Conservation (phyloP, 2,797 vertebrate species). For the Craterocephalus amniculus region DNA sequence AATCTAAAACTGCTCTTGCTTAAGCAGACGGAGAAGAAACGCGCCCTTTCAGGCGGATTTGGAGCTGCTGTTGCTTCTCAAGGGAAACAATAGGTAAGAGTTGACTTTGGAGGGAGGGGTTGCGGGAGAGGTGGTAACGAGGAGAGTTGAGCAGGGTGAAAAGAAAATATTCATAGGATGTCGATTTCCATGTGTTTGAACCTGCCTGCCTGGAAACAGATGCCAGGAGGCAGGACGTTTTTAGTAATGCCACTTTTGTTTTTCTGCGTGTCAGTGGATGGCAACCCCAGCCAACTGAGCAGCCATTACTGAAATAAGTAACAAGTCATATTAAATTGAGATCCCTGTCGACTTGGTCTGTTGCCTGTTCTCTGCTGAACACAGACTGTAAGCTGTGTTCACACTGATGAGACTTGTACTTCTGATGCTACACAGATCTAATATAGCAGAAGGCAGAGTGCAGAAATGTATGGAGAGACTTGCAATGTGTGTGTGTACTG, state of each 20-base stretch:
- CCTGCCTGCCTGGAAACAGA: slow-evolving; percentile 37
- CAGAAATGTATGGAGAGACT: background rate
- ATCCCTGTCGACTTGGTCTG: slow-evolving; percentile 29
- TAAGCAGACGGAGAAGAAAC: slow-evolving; percentile 34
- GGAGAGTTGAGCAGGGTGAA: slow-evolving; percentile 3
- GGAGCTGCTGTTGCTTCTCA: slow-evolving; percentile 35
- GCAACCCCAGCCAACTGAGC: slow-evolving; percentile 39
- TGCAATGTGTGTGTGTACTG: background rate
- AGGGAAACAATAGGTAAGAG: slow-evolving; percentile 31
- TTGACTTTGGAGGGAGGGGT: slow-evolving; percentile 34
- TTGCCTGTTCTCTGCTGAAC: background rate
- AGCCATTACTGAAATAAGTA: slow-evolving; percentile 45
- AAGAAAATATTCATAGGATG: slow-evolving; percentile 37
- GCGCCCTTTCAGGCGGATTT: slow-evolving; percentile 34
- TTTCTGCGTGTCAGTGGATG: slow-evolving; percentile 41
- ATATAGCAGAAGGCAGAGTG: background rate
- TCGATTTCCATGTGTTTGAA: slow-evolving; percentile 51
- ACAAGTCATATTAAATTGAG: slow-evolving; percentile 48
- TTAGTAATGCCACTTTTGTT: slow-evolving; percentile 54
- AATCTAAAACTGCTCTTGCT: slow-evolving; percentile 30
- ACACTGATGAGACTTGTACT: background rate
- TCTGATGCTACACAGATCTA: slow-evolving; percentile 4
- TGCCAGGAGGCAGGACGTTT: slow-evolving; percentile 56
- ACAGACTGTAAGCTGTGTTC: background rate
- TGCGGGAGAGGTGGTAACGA: slow-evolving; percentile 13